These are phyloP conservation scores for Temnothorax longispinosus DNA, from an alignment of 1,140 invertebrate genomes.

Conservation along the genomic window DNA sequence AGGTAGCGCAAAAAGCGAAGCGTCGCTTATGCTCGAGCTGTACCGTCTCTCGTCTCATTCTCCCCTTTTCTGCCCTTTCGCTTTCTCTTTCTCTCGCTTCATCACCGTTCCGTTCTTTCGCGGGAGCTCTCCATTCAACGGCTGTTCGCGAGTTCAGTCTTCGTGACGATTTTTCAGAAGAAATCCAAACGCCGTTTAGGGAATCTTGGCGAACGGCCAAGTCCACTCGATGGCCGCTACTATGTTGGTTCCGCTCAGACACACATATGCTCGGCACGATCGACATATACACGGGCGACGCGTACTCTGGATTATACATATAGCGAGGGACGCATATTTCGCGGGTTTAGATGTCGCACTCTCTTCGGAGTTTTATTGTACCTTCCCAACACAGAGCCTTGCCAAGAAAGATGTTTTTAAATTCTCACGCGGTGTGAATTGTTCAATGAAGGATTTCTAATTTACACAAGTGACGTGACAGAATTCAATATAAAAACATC, in stretches of 20 bases:
- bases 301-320: slow-evolving; percentile 18
- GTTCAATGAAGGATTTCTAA: not conserved
- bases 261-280: not conserved
- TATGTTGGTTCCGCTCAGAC: slow-evolving; percentile 53
- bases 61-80: not conserved
- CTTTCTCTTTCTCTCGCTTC: slow-evolving; percentile 2
- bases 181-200: slow-evolving; percentile 81
- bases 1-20: slow-evolving; percentile 76
- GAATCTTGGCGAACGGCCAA: slow-evolving; percentile 80
- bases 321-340: not conserved
- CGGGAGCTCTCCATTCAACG: slow-evolving; percentile 46
- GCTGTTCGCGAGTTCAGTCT: slow-evolving; percentile 49
- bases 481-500: not conserved
- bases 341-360: not conserved
- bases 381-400: not conserved
- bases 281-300: slow-evolving; percentile 17
- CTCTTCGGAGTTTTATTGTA: not conserved
- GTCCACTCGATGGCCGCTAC: slow-evolving; percentile 36
- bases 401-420: not conserved
- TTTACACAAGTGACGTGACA: not conserved
- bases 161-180: slow-evolving; percentile 80
- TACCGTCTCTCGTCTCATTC: slow-evolving; percentile 19
- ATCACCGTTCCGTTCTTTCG: slow-evolving; percentile 12
- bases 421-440: not conserved
- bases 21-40: slow-evolving; percentile 74